Base-by-base conservation (phyloP, 2,888 invertebrate species). In the Phalangium opilio region DNA sequence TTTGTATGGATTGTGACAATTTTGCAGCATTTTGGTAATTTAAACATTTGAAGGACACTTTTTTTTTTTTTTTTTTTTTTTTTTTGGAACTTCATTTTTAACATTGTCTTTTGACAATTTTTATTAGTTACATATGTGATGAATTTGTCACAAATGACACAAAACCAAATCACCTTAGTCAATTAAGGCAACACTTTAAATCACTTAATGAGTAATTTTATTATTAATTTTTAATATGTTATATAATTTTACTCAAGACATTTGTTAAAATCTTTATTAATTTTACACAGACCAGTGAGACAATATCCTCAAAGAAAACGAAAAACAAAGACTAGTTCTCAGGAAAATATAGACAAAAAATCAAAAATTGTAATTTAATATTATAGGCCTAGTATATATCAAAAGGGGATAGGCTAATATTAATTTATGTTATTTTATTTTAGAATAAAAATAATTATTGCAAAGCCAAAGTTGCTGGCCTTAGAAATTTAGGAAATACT, bases 401-500 rank as follows among this genome's bases (percentile, higher is more conserved):
- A 34, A 34, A n/a, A 14, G 4, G 3, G 12, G 14, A 34, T n/a
- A n/a, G 35, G n/a, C n/a, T n/a, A n/a, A n/a, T n/a, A n/a, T n/a
- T n/a, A 38, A 3, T 17, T 17, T 38, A n/a, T n/a, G 1, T 34
- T 36, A 12, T 39, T 47, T 36, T 47, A 12, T 34, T 27, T 32
- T 35, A 44, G 20, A 20, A 18, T 3, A 18, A 27, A 27, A 53
- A 50, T 33, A 41, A 43, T 18, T 48, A 50, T 15, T 50, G 52
- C 36, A 44, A 54, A 53, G 21, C 15, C 50, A 38, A 52, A 76
- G 75, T 79, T 49, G 77, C 79, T 58, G 83, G 83, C 34, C 70
- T 83, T 61, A 73, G 81, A 61, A 84, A 83, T 70, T 71, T 83
- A 63, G 83, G 83, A 56, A 84, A 83, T 64, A 84, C 83, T 44